A percentile compares a stretch with the other conserved stretches of the same genome.
Evolutionary conservation across 2,797 vertebrate species (phyloP).

Genomic region (Cercopithecus neglectus): DNA sequence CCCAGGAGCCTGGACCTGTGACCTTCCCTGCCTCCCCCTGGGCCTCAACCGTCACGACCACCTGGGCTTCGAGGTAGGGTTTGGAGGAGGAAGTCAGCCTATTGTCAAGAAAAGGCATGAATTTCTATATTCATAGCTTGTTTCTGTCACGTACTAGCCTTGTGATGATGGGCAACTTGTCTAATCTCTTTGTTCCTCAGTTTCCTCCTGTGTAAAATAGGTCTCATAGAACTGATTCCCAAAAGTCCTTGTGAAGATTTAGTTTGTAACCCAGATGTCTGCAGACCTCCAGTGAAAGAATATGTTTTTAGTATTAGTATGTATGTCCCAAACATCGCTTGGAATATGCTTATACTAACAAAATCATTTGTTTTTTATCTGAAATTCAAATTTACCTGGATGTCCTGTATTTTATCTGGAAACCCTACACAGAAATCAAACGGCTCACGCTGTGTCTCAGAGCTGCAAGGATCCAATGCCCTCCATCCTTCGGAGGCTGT

Average conservation of each 20-base stretch:
- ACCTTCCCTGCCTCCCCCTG: not conserved
- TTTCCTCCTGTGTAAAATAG: not conserved
- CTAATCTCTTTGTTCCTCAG: not conserved
- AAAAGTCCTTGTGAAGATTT: not conserved
- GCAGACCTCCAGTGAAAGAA: not conserved
- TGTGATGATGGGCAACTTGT: not conserved
- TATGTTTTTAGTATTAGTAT: not conserved
- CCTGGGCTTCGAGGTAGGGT: not conserved
- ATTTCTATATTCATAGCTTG: not conserved
- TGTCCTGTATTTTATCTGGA: not conserved
- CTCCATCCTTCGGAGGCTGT: not conserved
- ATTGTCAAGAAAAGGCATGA: not conserved
- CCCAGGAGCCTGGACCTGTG: not conserved
- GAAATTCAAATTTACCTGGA: not conserved
- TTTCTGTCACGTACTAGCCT: not conserved
- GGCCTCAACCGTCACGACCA: not conserved
- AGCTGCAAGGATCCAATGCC: fast-evolving
- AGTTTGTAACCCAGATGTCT: not conserved
- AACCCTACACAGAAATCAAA: not conserved
- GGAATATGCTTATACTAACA: not conserved
- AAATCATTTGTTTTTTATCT: not conserved
- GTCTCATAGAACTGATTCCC: not conserved
- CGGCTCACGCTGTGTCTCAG: not conserved
- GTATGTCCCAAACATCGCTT: not conserved
- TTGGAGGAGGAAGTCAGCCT: not conserved